phyloP scores from a whole-genome alignment of 1,140 invertebrate genomes.

The Leptopilina clavipes region DNA sequence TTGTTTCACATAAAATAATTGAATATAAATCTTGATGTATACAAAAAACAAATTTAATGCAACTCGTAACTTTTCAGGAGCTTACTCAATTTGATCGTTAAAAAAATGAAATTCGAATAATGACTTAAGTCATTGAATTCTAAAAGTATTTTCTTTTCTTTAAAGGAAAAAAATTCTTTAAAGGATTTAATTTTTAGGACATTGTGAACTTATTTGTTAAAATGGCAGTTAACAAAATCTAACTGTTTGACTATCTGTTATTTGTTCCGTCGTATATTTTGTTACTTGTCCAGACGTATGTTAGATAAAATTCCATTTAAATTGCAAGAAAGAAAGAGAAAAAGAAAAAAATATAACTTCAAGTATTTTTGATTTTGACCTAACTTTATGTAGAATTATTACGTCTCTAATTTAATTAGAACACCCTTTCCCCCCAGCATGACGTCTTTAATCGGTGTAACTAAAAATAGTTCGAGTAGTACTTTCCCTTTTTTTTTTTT shows the following conservation, averaged over 20 bases:
- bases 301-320: conserved; percentile 1
- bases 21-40: conserved; percentile 21
- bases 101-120: conserved; percentile 36
- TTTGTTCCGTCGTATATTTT: conserved; percentile 27
- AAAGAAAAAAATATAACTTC: not conserved
- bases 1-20: conserved; percentile 12
- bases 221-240: not conserved
- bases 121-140: conserved; percentile 37
- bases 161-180: conserved; percentile 2
- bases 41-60: conserved; percentile 10
- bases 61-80: conserved; percentile 10
- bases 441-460: not conserved
- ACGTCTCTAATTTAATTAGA: conserved; percentile 13
- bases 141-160: not conserved
- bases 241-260: conserved; percentile 10
- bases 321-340: not conserved
- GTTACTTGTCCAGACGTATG: conserved; percentile 10
- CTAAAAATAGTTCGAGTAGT: not conserved
- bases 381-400: conserved; percentile 5
- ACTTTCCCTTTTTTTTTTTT: too few species aligned
- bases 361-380: conserved; percentile 5
- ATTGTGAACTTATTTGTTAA: conserved; percentile 16
- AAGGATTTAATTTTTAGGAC: not conserved
- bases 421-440: not conserved
- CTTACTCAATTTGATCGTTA: conserved; percentile 36